A percentile compares a stretch with the other conserved stretches of the same genome.
Evolutionary conservation across 2,797 vertebrate genomes (phyloP).

Genomic region (Chanos chanos): DNA sequence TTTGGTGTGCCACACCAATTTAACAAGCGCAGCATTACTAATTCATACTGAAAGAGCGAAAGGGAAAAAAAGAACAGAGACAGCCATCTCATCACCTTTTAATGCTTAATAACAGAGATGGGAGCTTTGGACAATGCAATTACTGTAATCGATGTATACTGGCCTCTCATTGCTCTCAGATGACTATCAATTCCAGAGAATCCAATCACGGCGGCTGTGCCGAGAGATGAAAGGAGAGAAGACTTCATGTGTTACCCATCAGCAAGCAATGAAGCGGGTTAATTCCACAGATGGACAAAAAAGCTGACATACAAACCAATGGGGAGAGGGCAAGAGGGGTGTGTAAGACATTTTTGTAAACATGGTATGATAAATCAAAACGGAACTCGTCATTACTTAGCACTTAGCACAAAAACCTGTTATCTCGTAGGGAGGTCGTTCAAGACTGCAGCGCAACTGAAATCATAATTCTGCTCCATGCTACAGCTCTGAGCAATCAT

Average conservation of each 20-base stretch:
- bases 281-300: no score
- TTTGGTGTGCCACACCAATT: not conserved
- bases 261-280: not conserved
- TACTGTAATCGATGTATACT: conserved; percentile 12
- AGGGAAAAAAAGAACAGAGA: not conserved
- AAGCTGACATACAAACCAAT: no score
- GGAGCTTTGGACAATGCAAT: conserved; percentile 11
- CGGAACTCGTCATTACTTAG: no score
- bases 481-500: no score
- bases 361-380: no score
- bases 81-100: conserved; percentile 1
- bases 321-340: no score
- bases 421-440: no score
- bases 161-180: conserved; percentile 1
- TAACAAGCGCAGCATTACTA: not conserved
- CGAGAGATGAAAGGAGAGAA: not conserved
- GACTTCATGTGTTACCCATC: conserved; percentile 10
- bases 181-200: not conserved
- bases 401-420: no score
- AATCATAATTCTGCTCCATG: no score
- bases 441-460: no score
- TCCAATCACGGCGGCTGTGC: conserved; percentile 2
- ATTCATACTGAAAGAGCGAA: not conserved
- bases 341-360: no score
- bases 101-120: conserved; percentile 7